Evolutionary conservation across 2,113 vertebrate genomes (phyloP).

Genomic region (Pteropus alecto): DNA sequence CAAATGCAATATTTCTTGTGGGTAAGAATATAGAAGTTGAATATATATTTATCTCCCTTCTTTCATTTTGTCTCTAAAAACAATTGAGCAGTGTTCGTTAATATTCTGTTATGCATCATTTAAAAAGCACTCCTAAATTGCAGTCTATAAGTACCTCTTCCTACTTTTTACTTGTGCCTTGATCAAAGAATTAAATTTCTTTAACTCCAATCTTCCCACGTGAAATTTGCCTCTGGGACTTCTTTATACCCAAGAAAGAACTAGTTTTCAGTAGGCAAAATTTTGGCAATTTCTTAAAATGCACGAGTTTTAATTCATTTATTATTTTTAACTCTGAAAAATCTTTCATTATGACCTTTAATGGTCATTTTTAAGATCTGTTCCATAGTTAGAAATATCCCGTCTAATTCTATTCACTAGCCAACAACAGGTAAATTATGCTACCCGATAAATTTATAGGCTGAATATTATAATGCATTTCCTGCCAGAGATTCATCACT

Average conservation of each 20-base stretch:
- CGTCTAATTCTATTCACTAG: background rate
- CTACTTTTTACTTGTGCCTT: background rate
- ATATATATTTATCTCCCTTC: background rate
- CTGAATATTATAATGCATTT: background rate
- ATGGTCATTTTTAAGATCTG: background rate
- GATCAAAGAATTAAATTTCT: background rate
- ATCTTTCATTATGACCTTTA: background rate
- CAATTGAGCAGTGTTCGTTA: background rate
- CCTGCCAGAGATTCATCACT: background rate
- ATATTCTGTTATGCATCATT: background rate
- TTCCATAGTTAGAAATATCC: background rate
- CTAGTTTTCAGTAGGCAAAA: background rate
- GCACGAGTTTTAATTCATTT: background rate
- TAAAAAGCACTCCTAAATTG: background rate
- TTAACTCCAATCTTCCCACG: background rate
- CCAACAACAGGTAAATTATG: background rate
- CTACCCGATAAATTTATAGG: background rate
- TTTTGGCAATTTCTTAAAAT: background rate
- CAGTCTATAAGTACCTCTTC: background rate
- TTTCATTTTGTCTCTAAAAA: background rate
- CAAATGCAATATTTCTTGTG: background rate
- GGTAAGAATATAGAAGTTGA: background rate
- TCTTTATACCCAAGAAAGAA: background rate
- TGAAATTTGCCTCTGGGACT: background rate
- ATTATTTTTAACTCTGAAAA: background rate